Base-by-base conservation (phyloP, 2,113 vertebrate genomes). In the Cyanoderma ruficeps region DNA sequence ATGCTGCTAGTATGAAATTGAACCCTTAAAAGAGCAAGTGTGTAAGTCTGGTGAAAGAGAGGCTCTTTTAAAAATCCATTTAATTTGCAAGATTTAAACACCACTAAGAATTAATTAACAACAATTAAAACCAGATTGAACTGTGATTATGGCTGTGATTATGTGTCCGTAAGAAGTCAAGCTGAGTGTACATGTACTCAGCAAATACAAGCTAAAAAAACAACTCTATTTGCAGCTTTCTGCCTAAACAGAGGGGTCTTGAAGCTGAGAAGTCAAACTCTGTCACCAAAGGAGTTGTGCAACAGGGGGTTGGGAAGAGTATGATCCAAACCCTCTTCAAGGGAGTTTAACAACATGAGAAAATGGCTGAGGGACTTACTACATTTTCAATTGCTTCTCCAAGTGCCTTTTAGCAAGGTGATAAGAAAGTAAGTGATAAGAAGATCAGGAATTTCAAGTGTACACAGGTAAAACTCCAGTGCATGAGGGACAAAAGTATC, bases 41-140 rank as follows among this genome's bases (percentile, higher is more conserved):
- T 52, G 27, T 47, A 44, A 63, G 28, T 17, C 42, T 53, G 22
- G n/a, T 42, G 50, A 55, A 76, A 91, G 42, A 56, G 13, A 10
- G 13, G 28, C 4, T 21, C 30, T 11, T 31, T 77, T 35, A 14
- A 9, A 3, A 78, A 70, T 35, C 30, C 22, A 35, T 64, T 71
- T 68, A 75, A 56, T 75, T 75, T 56, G 56, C 52, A n/a, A 17
- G 44, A 44, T 23, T 87, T 87, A 60, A 94, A 12, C 33, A 17
- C 25, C 41, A 56, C 22, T 68, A 89, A 89, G 65, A 91, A 91
- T 75, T 72, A 82, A 89, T 91, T 95, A 91, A 18, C 6, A 2
- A 46, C 49, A 78, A 82, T 78, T 91, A 79, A 83, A 94, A 94
- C 39, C 31, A 87, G 52, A 64, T 33, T 49, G 76, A 94, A 80